Evolutionary conservation across 1,140 invertebrate genomes (phyloP), one percentile per base, ranked within the genome.

Genomic region (Lordiphosa stackelbergi): DNA sequence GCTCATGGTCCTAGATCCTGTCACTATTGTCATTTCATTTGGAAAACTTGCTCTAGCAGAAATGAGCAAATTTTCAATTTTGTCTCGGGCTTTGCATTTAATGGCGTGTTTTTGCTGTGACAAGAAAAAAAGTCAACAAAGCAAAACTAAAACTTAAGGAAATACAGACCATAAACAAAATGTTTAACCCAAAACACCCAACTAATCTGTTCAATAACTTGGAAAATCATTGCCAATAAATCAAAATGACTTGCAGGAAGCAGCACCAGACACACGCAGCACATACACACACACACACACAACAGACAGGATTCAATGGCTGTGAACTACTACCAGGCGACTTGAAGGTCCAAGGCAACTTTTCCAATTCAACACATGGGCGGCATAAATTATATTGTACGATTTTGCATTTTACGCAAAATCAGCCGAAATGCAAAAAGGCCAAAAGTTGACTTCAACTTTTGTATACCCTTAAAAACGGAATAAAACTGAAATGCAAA

Each of bases 201-300:
- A 71, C 69, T 84, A 84, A 84, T 79, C 78, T 84, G 78, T 62
- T 84, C 78, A 84, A 84, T 84, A 84, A 85, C 66, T 84, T 84
- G 78, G 78, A 84, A 84, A 84, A 84, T 84, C 78, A 84, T 84
- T 78, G 78, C 79, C 73, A 78, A 84, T 84, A 84, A 84, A 84
- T 84, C 78, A 84, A 84, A 84, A 79, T 84, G 79, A 84, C 73
- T 84, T 84, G 78, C 78, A 84, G 73, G 69, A 66, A 66, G 54
- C 40, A 12, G 11, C 12, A 53, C 13, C 37, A 16, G 35, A 55
- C 53, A 65, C 52, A 37, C 47, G 51, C 52, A 43, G 56, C 64
- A 19, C 16, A 16, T 2, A 16, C 49, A 16, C 16, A 16, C 49
- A 12, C 69, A 72, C 59, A 53, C 53, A 54, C 42, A 61, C 46